phyloP scores from a whole-genome alignment of 2,888 invertebrate species.

The Microctonus aethiopoides region DNA sequence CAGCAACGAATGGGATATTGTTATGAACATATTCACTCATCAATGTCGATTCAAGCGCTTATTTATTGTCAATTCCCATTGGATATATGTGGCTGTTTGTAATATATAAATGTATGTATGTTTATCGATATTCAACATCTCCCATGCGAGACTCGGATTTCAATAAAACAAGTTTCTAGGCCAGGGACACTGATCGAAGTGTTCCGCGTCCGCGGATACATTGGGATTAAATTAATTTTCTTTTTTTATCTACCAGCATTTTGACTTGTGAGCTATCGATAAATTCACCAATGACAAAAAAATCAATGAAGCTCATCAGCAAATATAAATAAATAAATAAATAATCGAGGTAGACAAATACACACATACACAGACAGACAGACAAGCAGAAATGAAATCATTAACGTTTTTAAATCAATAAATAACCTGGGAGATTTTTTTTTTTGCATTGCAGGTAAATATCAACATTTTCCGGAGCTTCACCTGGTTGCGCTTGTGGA shows the following conservation, averaged over 20 bases:
- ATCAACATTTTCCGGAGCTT: slow-evolving; percentile 11
- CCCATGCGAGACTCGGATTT: slow-evolving; percentile 36
- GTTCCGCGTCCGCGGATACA: slow-evolving; percentile 25
- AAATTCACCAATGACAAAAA: neutral
- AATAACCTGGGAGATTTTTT: neutral
- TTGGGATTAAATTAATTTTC: slow-evolving; percentile 33
- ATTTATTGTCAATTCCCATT: slow-evolving; percentile 15
- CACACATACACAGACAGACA: too few species aligned
- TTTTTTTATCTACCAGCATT: neutral
- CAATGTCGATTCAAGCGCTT: neutral
- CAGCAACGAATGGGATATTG: neutral
- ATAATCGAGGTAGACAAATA: too few species aligned
- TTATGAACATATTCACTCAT: neutral
- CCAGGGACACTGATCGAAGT: slow-evolving; percentile 40
- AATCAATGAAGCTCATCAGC: neutral
- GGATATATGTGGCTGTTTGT: slow-evolving; percentile 5
- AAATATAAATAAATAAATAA: neutral
- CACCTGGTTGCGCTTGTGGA: slow-evolving; percentile 4
- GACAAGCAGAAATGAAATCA: neutral
- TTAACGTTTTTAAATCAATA: neutral
- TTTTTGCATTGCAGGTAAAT: neutral
- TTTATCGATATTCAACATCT: slow-evolving; percentile 31
- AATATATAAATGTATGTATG: neutral
- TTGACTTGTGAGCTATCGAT: neutral
- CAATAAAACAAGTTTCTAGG: slow-evolving; percentile 46